phyloP scores from a whole-genome alignment of 2,888 invertebrate species.

The Drosophila picticornis region DNA sequence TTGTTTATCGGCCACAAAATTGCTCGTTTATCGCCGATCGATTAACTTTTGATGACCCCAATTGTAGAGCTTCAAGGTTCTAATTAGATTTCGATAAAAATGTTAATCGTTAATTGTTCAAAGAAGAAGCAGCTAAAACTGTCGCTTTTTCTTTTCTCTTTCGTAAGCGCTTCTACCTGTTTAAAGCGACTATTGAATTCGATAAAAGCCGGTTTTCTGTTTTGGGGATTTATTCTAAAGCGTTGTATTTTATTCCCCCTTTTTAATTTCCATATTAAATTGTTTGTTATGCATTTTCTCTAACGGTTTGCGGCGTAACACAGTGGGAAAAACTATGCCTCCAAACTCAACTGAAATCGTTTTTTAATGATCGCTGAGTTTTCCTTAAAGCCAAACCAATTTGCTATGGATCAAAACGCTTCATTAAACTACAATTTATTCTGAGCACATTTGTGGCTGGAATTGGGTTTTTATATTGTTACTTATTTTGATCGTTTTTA shows the following conservation, averaged over 20 bases:
- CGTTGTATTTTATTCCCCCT: slow-evolving; percentile 3
- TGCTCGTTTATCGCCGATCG: slow-evolving; percentile 28
- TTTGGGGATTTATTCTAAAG: background rate
- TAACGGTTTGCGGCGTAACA: slow-evolving; percentile 43
- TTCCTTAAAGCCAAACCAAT: slow-evolving; percentile 27
- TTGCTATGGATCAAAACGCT: slow-evolving; percentile 42
- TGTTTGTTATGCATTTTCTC: slow-evolving; percentile 26
- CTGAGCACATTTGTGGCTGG: slow-evolving; percentile 48
- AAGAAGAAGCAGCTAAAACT: slow-evolving; percentile 9
- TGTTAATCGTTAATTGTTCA: slow-evolving; percentile 20
- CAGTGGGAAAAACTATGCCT: slow-evolving; percentile 23
- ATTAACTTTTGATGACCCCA: slow-evolving; percentile 35
- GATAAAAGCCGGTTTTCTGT: slow-evolving; percentile 20
- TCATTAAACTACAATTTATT: slow-evolving; percentile 55
- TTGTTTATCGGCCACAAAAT: slow-evolving; percentile 28
- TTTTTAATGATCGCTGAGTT: slow-evolving; percentile 44
- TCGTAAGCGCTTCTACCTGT: background rate
- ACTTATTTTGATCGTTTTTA: slow-evolving; percentile 25
- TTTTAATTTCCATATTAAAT: slow-evolving; percentile 50
- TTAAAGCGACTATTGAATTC: slow-evolving; percentile 1
- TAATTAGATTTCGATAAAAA: slow-evolving; percentile 17
- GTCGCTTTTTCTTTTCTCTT: slow-evolving; percentile 14
- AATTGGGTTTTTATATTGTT: slow-evolving; percentile 10
- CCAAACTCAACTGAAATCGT: slow-evolving; percentile 35
- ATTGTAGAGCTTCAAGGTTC: slow-evolving; percentile 13